Evolutionary conservation across 1,140 invertebrate genomes (phyloP).

Genomic region (Drosophila parvula): DNA sequence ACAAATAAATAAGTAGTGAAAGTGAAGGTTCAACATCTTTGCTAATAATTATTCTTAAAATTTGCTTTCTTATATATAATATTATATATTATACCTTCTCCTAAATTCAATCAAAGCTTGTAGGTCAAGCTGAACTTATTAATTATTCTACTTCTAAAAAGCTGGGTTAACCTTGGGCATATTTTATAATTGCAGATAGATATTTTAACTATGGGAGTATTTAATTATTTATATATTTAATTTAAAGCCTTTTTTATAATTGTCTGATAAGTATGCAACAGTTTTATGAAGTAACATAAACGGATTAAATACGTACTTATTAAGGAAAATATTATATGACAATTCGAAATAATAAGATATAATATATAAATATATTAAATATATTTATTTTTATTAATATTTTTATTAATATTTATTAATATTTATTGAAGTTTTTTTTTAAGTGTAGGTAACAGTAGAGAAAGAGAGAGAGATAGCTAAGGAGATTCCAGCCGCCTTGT

Average conservation of each 20-base stretch:
- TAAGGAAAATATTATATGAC: neutral
- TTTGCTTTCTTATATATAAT: too few relatives aligned
- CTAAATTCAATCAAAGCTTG: too few relatives aligned
- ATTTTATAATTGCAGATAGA: too few relatives aligned
- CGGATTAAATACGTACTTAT: too few relatives aligned
- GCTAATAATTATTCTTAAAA: too few relatives aligned
- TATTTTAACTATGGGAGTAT: too few relatives aligned
- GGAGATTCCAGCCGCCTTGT: slow-evolving; percentile 38
- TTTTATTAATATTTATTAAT: neutral
- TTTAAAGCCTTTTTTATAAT: neutral
- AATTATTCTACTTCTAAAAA: too few relatives aligned
- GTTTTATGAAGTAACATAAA: neutral
- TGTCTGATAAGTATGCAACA: slow-evolving; percentile 5
- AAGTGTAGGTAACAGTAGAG: slow-evolving; percentile 47
- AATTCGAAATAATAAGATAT: neutral
- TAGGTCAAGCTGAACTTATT: too few relatives aligned
- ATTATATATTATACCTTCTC: too few relatives aligned
- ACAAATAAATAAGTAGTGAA: neutral
- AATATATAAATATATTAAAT: neutral
- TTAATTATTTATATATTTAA: too few relatives aligned
- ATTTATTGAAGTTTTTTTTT: slow-evolving; percentile 2
- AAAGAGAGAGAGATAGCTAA: slow-evolving; percentile 14
- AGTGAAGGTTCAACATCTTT: too few relatives aligned
- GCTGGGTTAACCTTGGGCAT: too few relatives aligned
- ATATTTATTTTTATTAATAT: neutral